phyloP scores from a whole-genome alignment of 2,113 vertebrate genomes.

The Phyllopteryx taeniolatus region DNA sequence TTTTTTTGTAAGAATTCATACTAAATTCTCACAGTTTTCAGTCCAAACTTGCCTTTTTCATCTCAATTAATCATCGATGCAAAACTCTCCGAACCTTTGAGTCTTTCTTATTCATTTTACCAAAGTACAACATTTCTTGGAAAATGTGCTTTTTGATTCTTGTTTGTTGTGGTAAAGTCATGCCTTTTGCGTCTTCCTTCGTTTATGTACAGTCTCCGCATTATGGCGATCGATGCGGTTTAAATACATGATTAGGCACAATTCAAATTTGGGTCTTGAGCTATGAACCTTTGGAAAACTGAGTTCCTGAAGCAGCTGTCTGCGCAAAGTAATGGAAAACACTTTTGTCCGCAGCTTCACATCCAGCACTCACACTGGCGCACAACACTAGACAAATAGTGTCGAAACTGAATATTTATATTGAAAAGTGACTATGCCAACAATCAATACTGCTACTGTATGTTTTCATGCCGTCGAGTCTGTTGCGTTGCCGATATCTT shows the following conservation, averaged over 20 bases:
- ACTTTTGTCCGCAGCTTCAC: background rate
- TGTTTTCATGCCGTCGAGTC: too few species aligned
- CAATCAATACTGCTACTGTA: too few species aligned
- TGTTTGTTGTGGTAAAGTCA: too few species aligned
- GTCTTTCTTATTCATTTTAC: too few species aligned
- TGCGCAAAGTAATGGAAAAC: background rate
- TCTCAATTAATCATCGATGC: background rate
- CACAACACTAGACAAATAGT: background rate
- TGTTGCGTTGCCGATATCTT: too few species aligned
- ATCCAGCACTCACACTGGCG: background rate
- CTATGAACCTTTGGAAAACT: background rate
- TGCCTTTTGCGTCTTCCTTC: too few species aligned
- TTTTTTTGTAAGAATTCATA: background rate
- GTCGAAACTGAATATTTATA: background rate
- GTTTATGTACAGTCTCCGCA: too few species aligned
- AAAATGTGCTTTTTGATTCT: too few species aligned
- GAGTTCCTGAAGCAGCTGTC: background rate
- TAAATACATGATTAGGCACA: too few species aligned
- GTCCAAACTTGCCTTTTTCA: background rate
- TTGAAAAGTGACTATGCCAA: too few species aligned
- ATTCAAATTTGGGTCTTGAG: background rate
- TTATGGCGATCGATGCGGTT: too few species aligned
- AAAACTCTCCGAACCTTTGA: background rate
- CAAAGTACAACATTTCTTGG: too few species aligned
- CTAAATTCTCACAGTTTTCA: background rate